Evolutionary conservation across 2,888 invertebrate species (phyloP).

Genomic region (Actias luna): DNA sequence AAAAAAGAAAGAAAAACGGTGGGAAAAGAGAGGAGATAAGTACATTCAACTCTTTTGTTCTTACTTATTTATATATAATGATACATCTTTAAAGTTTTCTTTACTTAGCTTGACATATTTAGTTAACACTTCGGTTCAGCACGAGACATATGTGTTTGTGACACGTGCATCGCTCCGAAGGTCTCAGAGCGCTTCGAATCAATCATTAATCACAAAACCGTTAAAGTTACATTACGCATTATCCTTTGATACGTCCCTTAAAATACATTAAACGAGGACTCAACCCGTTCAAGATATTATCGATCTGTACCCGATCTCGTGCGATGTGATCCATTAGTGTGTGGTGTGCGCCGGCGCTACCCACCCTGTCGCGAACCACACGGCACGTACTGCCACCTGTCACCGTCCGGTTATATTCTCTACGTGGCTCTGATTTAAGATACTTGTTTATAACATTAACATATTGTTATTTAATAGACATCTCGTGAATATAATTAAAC

Average conservation of each 20-base stretch:
- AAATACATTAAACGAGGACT: slow-evolving; percentile 21
- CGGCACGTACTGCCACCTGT: neutral
- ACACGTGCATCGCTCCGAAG: neutral
- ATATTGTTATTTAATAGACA: too few relatives aligned
- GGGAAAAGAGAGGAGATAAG: too few relatives aligned
- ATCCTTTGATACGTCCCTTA: slow-evolving; percentile 24
- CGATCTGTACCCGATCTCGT: slow-evolving; percentile 20
- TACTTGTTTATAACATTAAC: neutral
- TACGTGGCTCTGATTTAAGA: neutral
- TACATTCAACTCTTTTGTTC: too few relatives aligned
- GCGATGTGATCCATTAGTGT: neutral
- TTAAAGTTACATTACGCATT: neutral
- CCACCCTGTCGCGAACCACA: slow-evolving; percentile 18
- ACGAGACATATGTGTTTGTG: too few relatives aligned
- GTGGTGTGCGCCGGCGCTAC: slow-evolving; percentile 12
- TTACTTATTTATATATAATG: too few relatives aligned
- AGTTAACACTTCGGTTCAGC: neutral
- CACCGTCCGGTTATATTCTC: too few relatives aligned
- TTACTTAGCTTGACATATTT: too few relatives aligned
- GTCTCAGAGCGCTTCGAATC: neutral
- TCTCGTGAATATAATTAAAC: too few relatives aligned
- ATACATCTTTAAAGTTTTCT: too few relatives aligned
- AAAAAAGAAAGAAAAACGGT: too few relatives aligned
- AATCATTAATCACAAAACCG: neutral
- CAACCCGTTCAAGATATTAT: slow-evolving; percentile 18